phyloP scores from a whole-genome alignment of 2,888 invertebrate genomes.

The Eristalis pertinax region DNA sequence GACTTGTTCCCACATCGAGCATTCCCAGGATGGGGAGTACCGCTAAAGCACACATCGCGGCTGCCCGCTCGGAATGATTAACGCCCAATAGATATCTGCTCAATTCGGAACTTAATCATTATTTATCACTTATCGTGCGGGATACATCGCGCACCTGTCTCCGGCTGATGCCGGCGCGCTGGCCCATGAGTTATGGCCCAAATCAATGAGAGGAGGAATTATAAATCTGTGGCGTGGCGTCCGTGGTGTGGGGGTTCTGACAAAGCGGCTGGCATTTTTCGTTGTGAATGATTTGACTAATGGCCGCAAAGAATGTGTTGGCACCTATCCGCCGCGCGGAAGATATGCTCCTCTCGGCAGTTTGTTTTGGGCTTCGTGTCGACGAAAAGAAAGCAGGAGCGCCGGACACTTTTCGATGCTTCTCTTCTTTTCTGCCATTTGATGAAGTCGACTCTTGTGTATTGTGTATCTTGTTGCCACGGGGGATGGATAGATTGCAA shows the following conservation, averaged over 20 bases:
- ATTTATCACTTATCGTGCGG: conserved; percentile 60
- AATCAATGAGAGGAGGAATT: conserved; percentile 65
- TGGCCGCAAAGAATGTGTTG: conserved; percentile 52
- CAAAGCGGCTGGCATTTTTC: conserved; percentile 48
- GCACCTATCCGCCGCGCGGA: conserved; percentile 37
- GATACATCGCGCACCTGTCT: conserved; percentile 57
- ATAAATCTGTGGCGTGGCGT: conserved; percentile 49
- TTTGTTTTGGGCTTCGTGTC: not conserved
- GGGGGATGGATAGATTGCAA: conserved; percentile 61
- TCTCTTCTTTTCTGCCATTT: not conserved
- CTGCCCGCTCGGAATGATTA: conserved; percentile 50
- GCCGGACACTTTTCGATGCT: not conserved
- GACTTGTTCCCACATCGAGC: conserved; percentile 32
- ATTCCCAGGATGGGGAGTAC: conserved; percentile 12
- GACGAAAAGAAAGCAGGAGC: conserved; percentile 28
- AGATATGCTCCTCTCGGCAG: not conserved
- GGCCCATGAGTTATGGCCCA: conserved; percentile 65
- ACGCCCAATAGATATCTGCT: conserved; percentile 67
- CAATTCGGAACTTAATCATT: conserved; percentile 70
- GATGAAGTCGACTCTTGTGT: not conserved
- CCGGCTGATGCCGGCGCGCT: conserved; percentile 1
- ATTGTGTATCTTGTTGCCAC: conserved; percentile 15
- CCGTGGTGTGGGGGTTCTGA: conserved; percentile 29
- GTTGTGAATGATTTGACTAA: conserved; percentile 56
- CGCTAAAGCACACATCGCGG: conserved; percentile 47